A percentile compares a stretch with the other conserved stretches of the same genome.
Conservation (phyloP, 2,797 vertebrate genomes). For the Micromesistius poutassou region DNA sequence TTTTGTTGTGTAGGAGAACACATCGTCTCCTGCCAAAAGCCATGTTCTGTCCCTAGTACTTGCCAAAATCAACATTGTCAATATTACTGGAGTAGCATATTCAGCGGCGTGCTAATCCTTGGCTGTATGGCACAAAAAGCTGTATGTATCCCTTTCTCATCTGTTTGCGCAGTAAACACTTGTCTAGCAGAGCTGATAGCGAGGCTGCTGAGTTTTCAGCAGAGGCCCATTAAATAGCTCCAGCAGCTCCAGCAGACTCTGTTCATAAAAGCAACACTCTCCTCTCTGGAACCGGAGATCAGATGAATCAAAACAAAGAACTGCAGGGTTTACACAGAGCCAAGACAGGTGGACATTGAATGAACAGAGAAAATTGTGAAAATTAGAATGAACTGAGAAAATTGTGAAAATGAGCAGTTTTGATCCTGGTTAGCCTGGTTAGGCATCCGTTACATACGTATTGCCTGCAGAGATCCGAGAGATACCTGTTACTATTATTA, state of each 20-base stretch:
- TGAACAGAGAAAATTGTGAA: neutral
- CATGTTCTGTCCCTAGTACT: slow-evolving; percentile 24
- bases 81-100: slow-evolving; percentile 58
- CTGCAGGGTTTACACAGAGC: neutral
- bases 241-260: slow-evolving; percentile 13
- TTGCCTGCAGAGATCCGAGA: too few relatives aligned
- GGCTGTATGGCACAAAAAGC: slow-evolving; percentile 38
- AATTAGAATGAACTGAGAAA: neutral
- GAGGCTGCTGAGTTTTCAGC: slow-evolving; percentile 44
- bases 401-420: too few relatives aligned
- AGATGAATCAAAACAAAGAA: neutral
- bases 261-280: slow-evolving; percentile 47
- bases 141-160: slow-evolving; percentile 53
- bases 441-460: neutral
- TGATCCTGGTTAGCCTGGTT: neutral
- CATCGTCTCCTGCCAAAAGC: slow-evolving; percentile 38
- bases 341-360: neutral
- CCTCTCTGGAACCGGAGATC: neutral
- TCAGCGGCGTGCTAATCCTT: slow-evolving; percentile 56
- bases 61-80: slow-evolving; percentile 59
- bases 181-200: slow-evolving; percentile 46
- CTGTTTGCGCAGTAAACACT: slow-evolving; percentile 60
- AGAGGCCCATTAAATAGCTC: slow-evolving; percentile 28
- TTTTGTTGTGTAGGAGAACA: slow-evolving; percentile 23
- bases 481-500: too few relatives aligned